Percentiles rank a stretch among this genome's conserved stretches.
Conservation (phyloP, 2,888 invertebrate species). For the Tiliacea citrago region DNA sequence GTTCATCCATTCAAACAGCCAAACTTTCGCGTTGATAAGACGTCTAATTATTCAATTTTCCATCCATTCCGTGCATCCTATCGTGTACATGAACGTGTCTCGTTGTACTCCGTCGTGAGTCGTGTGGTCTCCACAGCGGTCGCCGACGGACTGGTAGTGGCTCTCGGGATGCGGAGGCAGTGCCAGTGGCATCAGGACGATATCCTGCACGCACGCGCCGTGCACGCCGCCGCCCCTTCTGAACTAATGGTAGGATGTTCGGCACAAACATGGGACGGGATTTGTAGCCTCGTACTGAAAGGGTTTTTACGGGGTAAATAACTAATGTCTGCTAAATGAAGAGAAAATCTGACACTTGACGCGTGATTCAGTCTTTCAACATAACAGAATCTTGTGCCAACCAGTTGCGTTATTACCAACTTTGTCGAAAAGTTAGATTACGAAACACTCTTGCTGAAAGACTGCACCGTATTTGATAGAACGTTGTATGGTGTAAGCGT, state of each 20-base stretch:
- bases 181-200: constrained; percentile 52
- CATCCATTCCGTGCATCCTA: constrained; percentile 20
- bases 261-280: constrained; percentile 22
- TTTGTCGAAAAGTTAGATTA: constrained; percentile 17
- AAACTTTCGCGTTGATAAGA: constrained; percentile 28
- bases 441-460: constrained; percentile 30
- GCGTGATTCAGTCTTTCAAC: not conserved
- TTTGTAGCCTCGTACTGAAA: constrained; percentile 3
- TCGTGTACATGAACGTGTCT: not conserved
- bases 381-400: constrained; percentile 22
- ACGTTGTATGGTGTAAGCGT: constrained; percentile 48
- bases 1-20: constrained; percentile 6
- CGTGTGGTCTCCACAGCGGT: constrained; percentile 11
- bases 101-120: not conserved
- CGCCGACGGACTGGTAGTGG: constrained; percentile 31
- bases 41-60: constrained; percentile 30
- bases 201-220: constrained; percentile 62
- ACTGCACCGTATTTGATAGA: constrained; percentile 49
- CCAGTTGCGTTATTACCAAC: constrained; percentile 30
- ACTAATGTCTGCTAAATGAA: not conserved
- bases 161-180: constrained; percentile 50
- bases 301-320: not conserved
- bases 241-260: constrained; percentile 26
- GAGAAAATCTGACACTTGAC: no score
- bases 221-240: constrained; percentile 52